Evolutionary conservation across 2,888 invertebrate genomes (phyloP), one percentile per base, ranked within the genome.

Genomic region (Idaea straminata): DNA sequence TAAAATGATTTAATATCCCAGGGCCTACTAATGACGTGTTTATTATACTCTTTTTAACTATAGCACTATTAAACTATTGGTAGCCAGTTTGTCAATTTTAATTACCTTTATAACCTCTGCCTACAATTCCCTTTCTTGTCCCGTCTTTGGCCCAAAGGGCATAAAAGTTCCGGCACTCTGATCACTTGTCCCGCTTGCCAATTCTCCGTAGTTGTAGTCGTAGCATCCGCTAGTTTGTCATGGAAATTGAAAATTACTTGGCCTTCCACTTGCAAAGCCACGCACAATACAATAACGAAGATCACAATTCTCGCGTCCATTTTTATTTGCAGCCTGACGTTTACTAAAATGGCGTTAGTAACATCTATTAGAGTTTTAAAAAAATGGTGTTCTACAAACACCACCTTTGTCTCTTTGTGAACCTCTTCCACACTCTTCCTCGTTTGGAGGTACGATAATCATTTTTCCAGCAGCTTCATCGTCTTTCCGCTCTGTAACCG

Each of bases 361-460:
- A 64, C 62, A 57, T 66, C 69, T 64, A 65, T 35, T 68, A 68
- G 60, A 58, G 63, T 64, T 64, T 69, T 74, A 73, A 86, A 80
- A 87, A 83, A 83, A 90, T 77, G 84, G 85, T 62, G 79, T 79
- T 78, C 90, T 85, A 71, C 91, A 90, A 66, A 85, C 81, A 72
- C 91, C 89, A 74, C 84, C 82, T 58, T 73, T 67, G 73, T 91
- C 89, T 77, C 78, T 85, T 57, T 78, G 68, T 16, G 75, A 69
- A 59, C 83, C 84, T 64, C 69, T 61, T 62, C 72, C 64, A 73
- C 88, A 90, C 59, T 65, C 72, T 25, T 75, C 75, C 7, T 70
- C 70, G 70, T 91, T 91, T 34, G 72, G 72, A n/a, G 91, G 91
- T 15, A 82, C 88, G 13, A 85, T 83, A 66, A 92, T 91, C 87